phyloP scores from a whole-genome alignment of 2,797 vertebrate species.

The Sebastes melanostomus region DNA sequence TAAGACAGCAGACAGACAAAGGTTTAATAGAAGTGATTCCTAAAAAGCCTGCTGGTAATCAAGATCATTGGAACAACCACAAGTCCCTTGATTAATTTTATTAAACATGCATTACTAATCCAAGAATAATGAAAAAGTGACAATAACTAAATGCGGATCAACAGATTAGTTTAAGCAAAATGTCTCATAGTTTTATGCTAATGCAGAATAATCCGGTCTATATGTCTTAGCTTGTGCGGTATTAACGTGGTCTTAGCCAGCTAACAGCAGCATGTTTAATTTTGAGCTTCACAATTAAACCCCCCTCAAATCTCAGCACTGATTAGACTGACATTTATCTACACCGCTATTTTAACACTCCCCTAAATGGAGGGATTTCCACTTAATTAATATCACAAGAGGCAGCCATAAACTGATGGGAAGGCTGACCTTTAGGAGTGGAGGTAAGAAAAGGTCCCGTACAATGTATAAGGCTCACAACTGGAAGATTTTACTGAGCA shows the following conservation, averaged over 20 bases:
- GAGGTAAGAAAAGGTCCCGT: not conserved
- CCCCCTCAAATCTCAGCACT: not conserved
- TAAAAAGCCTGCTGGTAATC: not conserved
- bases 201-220: not conserved
- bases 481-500: not conserved
- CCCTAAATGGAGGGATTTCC: constrained; percentile 14
- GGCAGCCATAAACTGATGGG: not conserved
- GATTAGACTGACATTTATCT: constrained; percentile 48
- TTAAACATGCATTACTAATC: not conserved
- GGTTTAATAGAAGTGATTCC: not conserved
- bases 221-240: not conserved
- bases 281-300: constrained; percentile 8
- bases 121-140: not conserved
- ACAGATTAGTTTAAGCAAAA: constrained; percentile 6
- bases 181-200: not conserved
- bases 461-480: not conserved
- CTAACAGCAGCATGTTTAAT: not conserved
- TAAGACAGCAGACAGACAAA: not conserved
- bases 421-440: constrained; percentile 3
- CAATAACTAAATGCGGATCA: not conserved
- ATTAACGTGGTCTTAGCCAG: not conserved
- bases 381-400: constrained; percentile 29
- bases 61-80: not conserved
- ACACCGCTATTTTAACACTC: constrained; percentile 9
- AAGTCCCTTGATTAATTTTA: not conserved